Percentiles rank a stretch among this genome's conserved stretches.
Evolutionary conservation across 1,140 invertebrate species (phyloP).

Genomic region (Galleria mellonella): DNA sequence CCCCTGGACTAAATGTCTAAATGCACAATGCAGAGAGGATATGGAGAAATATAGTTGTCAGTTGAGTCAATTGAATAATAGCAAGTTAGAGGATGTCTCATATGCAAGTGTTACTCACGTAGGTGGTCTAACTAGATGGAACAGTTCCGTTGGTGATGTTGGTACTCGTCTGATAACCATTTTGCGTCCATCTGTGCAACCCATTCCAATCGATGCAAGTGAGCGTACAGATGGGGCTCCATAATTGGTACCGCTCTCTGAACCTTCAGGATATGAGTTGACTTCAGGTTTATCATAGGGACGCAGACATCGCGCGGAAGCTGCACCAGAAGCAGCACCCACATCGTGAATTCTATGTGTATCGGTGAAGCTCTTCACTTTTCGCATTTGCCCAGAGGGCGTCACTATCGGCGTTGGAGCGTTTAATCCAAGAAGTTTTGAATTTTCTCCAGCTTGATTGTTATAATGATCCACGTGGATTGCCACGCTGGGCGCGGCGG

Average conservation of each 20-base stretch:
- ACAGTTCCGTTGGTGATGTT: conserved; percentile 86
- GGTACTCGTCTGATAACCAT: conserved; percentile 87
- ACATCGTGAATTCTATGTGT: conserved; percentile 63
- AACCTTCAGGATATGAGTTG: conserved; percentile 52
- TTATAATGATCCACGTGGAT: conserved; percentile 58
- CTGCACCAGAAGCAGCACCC: conserved; percentile 55
- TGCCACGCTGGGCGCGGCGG: conserved; percentile 51
- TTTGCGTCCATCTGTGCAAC: conserved; percentile 89
- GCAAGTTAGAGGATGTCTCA: conserved; percentile 49
- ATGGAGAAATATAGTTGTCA: conserved; percentile 7
- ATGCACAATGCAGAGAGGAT: no score
- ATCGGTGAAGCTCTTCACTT: conserved; percentile 66
- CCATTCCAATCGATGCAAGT: conserved; percentile 88
- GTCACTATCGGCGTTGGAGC: conserved; percentile 46
- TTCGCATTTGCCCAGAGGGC: conserved; percentile 64
- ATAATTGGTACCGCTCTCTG: conserved; percentile 68
- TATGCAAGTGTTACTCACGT: conserved; percentile 79
- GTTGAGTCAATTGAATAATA: conserved; percentile 61
- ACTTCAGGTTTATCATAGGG: conserved; percentile 56
- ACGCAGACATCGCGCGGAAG: conserved; percentile 58
- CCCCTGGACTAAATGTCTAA: no score
- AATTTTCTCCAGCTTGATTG: conserved; percentile 42
- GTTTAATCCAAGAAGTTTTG: conserved; percentile 46
- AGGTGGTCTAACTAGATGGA: conserved; percentile 86
- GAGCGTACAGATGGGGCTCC: conserved; percentile 83